Percentiles rank a stretch among this genome's conserved stretches.
Evolutionary conservation across 2,797 vertebrate genomes (phyloP).

Genomic region (Podarcis lilfordi): DNA sequence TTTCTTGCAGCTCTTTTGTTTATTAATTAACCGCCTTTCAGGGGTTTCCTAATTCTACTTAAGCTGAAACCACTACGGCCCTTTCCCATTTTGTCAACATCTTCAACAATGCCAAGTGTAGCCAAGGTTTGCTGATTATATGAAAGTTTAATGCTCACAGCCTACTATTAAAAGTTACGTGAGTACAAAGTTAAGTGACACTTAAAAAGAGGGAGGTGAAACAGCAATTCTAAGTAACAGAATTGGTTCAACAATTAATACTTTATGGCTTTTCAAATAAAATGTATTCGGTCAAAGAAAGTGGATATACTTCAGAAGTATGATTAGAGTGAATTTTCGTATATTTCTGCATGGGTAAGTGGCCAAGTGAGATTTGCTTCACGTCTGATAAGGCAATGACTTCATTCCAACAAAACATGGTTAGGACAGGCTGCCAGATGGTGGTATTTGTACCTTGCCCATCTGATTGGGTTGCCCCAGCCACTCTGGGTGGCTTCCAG

Average conservation of each 20-base stretch:
- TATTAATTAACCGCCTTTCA: conserved; percentile 52
- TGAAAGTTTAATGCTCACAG: background rate
- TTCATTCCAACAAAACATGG: background rate
- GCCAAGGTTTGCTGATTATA: background rate
- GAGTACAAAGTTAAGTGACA: background rate
- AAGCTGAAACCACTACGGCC: background rate
- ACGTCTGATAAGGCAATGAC: conserved; percentile 4
- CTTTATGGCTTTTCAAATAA: conserved; percentile 37
- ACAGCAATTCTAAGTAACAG: background rate
- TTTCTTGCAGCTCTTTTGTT: background rate
- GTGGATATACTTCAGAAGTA: background rate
- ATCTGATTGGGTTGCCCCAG: no score
- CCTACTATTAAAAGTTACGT: background rate
- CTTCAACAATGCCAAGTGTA: background rate
- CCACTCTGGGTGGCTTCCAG: no score
- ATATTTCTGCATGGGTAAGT: background rate
- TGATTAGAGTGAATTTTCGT: background rate
- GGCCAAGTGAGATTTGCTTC: background rate
- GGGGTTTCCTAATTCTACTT: conserved; percentile 35
- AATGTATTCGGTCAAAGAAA: background rate
- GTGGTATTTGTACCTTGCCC: no score
- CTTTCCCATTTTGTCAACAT: background rate
- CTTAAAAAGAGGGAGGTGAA: conserved; percentile 11
- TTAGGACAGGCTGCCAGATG: background rate
- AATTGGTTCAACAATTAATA: background rate